Evolutionary conservation across 2,113 vertebrate species (phyloP).

Genomic region (Nothocercus nigrocapillus): DNA sequence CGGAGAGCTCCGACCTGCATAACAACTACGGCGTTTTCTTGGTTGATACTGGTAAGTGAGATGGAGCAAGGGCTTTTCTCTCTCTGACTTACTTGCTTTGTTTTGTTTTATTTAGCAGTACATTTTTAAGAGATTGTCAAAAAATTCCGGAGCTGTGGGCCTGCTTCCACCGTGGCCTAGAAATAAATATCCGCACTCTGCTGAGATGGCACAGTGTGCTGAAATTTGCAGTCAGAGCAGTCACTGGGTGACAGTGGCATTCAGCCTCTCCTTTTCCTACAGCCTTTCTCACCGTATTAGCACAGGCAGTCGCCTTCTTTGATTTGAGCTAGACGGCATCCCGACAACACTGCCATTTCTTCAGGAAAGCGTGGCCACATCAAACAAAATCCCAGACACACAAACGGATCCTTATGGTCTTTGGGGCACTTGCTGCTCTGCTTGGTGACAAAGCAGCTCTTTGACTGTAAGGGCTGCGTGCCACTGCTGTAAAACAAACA

Average conservation of each 20-base stretch:
- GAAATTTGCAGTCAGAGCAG: not conserved
- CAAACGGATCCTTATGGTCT: not conserved
- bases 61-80: not conserved
- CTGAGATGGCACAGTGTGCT: not conserved
- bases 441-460: constrained; percentile 5
- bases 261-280: not conserved
- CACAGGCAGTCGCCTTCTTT: not conserved
- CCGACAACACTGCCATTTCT: not conserved
- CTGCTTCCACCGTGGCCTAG: not conserved
- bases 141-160: not conserved
- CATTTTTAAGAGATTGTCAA: not conserved
- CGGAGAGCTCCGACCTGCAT: constrained; percentile 93
- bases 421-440: not conserved
- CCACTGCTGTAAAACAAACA: not conserved
- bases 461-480: not conserved
- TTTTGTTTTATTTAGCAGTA: not conserved
- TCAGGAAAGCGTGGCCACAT: not conserved
- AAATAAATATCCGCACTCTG: not conserved
- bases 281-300: not conserved
- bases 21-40: constrained; percentile 97
- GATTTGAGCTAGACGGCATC: not conserved
- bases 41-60: constrained; percentile 89
- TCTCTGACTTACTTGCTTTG: not conserved
- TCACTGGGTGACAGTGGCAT: not conserved
- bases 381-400: not conserved